phyloP scores from a whole-genome alignment of 2,113 vertebrate genomes.

The Cephalopholis sonnerati region DNA sequence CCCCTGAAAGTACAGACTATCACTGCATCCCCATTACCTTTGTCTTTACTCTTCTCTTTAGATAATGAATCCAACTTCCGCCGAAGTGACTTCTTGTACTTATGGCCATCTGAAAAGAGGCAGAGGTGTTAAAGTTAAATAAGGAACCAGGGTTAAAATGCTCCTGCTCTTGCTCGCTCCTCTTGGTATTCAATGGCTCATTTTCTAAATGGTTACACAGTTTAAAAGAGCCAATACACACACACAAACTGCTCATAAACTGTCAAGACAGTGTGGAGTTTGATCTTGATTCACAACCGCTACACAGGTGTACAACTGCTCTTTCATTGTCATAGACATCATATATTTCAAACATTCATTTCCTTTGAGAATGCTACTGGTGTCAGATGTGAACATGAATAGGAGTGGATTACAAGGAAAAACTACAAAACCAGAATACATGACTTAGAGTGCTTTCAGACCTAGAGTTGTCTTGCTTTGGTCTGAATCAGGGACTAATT shows the following conservation, averaged over 20 bases:
- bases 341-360: background rate
- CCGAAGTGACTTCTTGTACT: conserved; percentile 95
- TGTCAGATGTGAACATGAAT: background rate
- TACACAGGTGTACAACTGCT: background rate
- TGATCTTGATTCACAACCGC: background rate
- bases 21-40: conserved; percentile 86
- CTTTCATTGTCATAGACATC: background rate
- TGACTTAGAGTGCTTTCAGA: too few species aligned
- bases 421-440: background rate
- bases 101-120: conserved; percentile 91
- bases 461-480: too few species aligned
- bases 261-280: conserved; percentile 16
- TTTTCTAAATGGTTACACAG: background rate
- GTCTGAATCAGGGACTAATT: too few species aligned
- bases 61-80: conserved; percentile 97
- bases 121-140: background rate
- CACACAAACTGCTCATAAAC: background rate
- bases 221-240: background rate
- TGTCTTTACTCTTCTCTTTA: conserved; percentile 97
- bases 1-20: background rate
- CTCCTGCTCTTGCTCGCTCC: background rate
- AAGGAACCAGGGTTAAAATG: background rate
- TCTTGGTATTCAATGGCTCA: background rate
- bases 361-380: background rate
- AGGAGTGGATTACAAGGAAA: background rate